Evolutionary conservation across 2,113 vertebrate genomes (phyloP), one percentile per base, ranked within the genome.

Genomic region (Hystrix cristata): DNA sequence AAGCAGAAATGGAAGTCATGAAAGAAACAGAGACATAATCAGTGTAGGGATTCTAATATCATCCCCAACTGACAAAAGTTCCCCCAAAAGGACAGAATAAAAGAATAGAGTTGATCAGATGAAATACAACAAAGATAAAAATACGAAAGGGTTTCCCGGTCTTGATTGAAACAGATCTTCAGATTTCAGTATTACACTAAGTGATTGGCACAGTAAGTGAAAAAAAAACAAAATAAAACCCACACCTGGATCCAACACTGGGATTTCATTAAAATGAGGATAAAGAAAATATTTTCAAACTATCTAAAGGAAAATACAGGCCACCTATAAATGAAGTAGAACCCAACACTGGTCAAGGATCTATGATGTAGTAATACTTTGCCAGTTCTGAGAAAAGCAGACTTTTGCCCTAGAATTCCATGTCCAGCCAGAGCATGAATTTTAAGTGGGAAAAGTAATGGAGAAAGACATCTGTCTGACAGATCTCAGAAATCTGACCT

Each of bases 361-460:
- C 87, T 31, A 15, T 86, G 83, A 2, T 48, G 5, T 31, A 51
- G 8, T 27, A 57, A 84, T n/a, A 9, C 11, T 55, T 84, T 51
- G 38, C 55, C 91, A 83, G 78, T 93, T 95, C 31, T 96, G 38
- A 92, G 90, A 92, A 94, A 93, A 94, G 8, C 14, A 79, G 38
- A 78, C 83, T 87, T 87, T 91, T 86, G 43, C 62, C 62, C 57
- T 59, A 43, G 51, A 96, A 96, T 88, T 67, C 57, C 31, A 2
- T 16, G 19, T 67, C 67, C 60, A 59, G 18, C 10, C 74, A 69
- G 79, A 51, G 19, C 38, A 38, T 48, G n/a, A 79, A 93, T 46
- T 76, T 48, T 62, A 84, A 84, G 29, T 60, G 21, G 29, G 14
- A 25, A 87, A 91, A 69, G 21, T 48, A 23, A 79, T 46, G 5